These are phyloP conservation scores for Camponotus floridanus DNA, from an alignment of 1,140 invertebrate species.

Conservation along the genomic window DNA sequence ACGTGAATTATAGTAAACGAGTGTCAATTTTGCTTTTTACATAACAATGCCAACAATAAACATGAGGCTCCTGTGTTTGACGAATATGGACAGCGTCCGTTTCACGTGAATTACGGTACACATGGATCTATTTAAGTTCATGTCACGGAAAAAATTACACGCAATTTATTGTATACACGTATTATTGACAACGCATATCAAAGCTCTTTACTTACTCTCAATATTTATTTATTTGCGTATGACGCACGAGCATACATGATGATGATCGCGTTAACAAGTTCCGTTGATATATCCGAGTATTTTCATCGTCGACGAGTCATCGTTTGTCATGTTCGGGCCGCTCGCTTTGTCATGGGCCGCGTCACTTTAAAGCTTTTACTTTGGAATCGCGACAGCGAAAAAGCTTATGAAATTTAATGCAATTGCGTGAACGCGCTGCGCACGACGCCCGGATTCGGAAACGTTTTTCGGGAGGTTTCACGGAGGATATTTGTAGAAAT, in stretches of 20 bases:
- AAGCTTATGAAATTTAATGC: conserved; percentile 68
- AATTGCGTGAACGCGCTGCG: conserved; percentile 47
- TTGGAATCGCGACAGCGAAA: conserved; percentile 36
- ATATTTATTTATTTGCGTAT: conserved; percentile 38
- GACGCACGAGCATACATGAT: neutral
- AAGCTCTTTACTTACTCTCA: neutral
- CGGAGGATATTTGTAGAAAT: conserved; percentile 49
- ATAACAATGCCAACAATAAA: conserved; percentile 22
- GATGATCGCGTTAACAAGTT: conserved; percentile 49
- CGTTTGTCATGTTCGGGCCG: neutral
- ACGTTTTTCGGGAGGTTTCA: conserved; percentile 35
- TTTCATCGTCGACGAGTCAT: conserved; percentile 18
- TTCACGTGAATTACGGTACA: neutral
- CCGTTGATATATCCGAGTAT: neutral
- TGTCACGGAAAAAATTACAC: conserved; percentile 42
- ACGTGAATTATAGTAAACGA: conserved; percentile 27
- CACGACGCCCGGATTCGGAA: conserved; percentile 13
- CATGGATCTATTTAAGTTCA: conserved; percentile 9
- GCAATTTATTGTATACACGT: conserved; percentile 6
- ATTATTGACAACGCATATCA: neutral
- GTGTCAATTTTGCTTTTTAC: conserved; percentile 8
- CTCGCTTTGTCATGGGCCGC: conserved; percentile 8
- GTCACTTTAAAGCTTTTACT: conserved; percentile 56
- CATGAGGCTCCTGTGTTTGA: neutral
- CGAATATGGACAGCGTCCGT: neutral